phyloP scores from a whole-genome alignment of 2,113 vertebrate genomes.

The Macrotis lagotis region DNA sequence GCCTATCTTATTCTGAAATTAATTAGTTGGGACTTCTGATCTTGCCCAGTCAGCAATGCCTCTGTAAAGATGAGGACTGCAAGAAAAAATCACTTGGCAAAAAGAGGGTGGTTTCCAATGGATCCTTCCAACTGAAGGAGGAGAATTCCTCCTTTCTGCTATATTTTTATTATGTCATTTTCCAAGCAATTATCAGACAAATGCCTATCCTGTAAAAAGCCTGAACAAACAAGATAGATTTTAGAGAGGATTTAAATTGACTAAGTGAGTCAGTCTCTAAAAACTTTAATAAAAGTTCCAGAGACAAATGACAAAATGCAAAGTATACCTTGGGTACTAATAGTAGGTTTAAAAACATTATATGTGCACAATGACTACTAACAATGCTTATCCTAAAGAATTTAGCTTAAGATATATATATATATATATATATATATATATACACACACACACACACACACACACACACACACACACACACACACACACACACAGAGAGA shows the following conservation, averaged over 20 bases:
- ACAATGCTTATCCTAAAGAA: slow-evolving; percentile 16
- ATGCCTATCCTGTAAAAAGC: slow-evolving; percentile 3
- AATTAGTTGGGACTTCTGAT: background rate
- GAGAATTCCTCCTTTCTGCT: slow-evolving; percentile 24
- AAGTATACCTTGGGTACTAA: slow-evolving; percentile 27
- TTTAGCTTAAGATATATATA: background rate
- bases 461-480: too few relatives aligned
- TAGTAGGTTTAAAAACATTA: slow-evolving; percentile 23
- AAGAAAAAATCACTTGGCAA: background rate
- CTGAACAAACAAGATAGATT: slow-evolving; percentile 19
- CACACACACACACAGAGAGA: too few relatives aligned
- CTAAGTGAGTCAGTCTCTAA: slow-evolving; percentile 8
- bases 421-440: too few relatives aligned
- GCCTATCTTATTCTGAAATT: background rate
- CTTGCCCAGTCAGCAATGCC: background rate
- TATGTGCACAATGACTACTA: background rate
- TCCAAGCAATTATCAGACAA: slow-evolving; percentile 49
- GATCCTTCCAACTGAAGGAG: too few relatives aligned
- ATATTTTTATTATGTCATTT: slow-evolving; percentile 35
- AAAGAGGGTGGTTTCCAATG: background rate
- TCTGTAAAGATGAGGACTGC: background rate
- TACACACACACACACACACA: too few relatives aligned
- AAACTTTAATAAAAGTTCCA: slow-evolving; percentile 24
- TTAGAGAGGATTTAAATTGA: background rate
- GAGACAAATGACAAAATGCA: background rate